A percentile compares a stretch with the other conserved stretches of the same genome.
Evolutionary conservation across 2,113 vertebrate species (phyloP).

Genomic region (Callocephalon fimbriatum): DNA sequence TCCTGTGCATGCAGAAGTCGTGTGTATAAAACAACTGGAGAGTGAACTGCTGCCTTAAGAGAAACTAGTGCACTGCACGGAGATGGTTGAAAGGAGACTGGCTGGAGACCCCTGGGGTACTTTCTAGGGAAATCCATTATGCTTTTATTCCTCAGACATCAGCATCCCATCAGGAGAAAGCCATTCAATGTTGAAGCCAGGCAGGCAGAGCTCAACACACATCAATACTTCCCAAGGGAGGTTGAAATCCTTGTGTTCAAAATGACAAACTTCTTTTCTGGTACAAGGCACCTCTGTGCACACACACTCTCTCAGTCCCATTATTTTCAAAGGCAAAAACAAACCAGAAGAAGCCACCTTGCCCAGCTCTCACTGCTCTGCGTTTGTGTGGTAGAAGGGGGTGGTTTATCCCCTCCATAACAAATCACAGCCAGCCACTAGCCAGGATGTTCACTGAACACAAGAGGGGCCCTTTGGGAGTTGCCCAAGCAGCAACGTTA

Average conservation of each 20-base stretch:
- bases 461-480: accelerated
- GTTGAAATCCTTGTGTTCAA: neutral
- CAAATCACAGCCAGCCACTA: neutral
- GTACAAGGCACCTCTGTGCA: neutral
- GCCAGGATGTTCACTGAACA: neutral
- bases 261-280: neutral
- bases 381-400: accelerated
- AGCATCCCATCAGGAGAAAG: neutral
- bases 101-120: neutral
- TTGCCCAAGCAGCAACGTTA: neutral
- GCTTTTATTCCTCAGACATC: neutral
- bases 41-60: neutral
- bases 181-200: neutral
- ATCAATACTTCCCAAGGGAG: neutral
- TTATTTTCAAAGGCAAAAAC: neutral
- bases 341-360: neutral
- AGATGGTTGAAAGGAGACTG: neutral
- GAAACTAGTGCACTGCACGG: neutral
- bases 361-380: neutral
- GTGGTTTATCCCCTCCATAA: neutral
- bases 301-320: neutral
- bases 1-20: neutral
- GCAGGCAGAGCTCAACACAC: neutral
- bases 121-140: neutral
- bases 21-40: neutral